Conservation (phyloP, 2,888 invertebrate genomes). For the Clepsis dumicolana region DNA sequence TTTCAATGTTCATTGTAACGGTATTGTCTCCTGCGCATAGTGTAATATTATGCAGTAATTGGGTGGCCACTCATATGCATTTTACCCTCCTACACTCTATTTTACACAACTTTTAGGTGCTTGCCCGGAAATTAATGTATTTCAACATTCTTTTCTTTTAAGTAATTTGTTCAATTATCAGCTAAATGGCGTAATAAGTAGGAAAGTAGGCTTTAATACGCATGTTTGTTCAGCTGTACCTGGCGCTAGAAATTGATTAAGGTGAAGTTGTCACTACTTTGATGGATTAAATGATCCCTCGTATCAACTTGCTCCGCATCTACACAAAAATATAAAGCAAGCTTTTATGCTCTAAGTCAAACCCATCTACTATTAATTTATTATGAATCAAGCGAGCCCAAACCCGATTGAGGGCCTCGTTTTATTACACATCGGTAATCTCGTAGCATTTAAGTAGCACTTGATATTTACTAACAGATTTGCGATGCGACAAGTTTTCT, state of each 20-base stretch:
- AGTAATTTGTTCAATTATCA: background rate
- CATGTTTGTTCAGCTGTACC: conserved; percentile 2
- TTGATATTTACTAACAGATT: no score
- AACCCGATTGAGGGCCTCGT: no score
- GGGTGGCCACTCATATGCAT: conserved; percentile 6
- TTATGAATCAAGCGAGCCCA: no score
- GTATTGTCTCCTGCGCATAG: conserved; percentile 1
- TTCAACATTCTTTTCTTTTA: background rate
- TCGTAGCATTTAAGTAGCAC: no score
- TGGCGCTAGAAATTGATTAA: background rate
- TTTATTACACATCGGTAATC: no score
- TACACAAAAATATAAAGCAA: no score
- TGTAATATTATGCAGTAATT: background rate
- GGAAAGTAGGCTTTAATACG: background rate
- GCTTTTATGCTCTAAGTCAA: no score
- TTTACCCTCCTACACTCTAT: background rate
- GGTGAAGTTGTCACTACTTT: background rate
- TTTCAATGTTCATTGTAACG: background rate
- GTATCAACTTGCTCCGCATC: no score
- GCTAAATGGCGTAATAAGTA: background rate
- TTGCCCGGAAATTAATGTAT: background rate
- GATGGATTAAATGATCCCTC: background rate
- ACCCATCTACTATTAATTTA: no score
- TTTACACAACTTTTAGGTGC: background rate
- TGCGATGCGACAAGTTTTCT: no score